phyloP scores from a whole-genome alignment of 1,140 invertebrate genomes.

The Pseudoatta argentina region DNA sequence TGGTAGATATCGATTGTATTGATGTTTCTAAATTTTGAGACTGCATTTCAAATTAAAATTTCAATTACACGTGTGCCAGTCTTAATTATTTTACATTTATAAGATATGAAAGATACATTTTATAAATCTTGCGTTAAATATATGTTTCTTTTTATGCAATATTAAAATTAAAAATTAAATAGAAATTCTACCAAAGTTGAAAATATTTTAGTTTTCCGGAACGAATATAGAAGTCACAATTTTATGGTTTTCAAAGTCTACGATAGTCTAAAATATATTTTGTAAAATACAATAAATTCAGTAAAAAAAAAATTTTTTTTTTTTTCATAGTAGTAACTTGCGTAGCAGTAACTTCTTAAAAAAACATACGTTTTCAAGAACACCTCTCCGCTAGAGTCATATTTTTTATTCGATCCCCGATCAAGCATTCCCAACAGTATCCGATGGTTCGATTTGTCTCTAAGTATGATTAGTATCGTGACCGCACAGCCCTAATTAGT shows the following conservation, averaged over 20 bases:
- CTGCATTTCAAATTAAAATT: background rate
- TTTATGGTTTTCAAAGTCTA: background rate
- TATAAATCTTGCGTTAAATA: background rate
- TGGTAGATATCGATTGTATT: background rate
- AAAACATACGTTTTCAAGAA: background rate
- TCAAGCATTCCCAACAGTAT: background rate
- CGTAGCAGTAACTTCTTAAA: background rate
- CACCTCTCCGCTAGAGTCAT: too few species aligned
- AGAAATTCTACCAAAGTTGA: background rate
- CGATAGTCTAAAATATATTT: too few species aligned
- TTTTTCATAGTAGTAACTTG: background rate
- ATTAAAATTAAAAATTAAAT: background rate
- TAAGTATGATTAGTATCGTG: slow-evolving; percentile 34
- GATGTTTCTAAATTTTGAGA: background rate
- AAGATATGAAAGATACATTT: background rate
- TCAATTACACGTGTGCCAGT: background rate
- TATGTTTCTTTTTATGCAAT: background rate
- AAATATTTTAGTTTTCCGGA: background rate
- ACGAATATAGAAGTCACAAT: background rate
- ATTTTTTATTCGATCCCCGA: too few species aligned
- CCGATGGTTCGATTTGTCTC: slow-evolving; percentile 4
- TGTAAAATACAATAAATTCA: too few species aligned
- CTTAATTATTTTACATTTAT: background rate
- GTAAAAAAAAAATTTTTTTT: background rate
- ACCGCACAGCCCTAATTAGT: slow-evolving; percentile 33